Evolutionary conservation across 2,113 vertebrate species (phyloP).

Genomic region (Ictalurus furcatus): DNA sequence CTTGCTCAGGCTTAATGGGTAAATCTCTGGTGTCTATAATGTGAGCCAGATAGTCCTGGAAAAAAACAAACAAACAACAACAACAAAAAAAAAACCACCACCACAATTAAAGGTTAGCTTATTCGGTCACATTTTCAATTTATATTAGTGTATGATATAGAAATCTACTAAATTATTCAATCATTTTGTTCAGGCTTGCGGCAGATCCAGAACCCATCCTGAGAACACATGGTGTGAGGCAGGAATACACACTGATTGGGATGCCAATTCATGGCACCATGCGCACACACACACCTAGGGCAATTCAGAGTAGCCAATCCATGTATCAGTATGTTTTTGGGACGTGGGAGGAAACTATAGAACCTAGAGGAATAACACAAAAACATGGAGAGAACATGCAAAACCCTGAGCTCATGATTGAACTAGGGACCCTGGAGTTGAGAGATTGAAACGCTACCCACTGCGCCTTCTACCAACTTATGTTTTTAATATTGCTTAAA

Average conservation of each 20-base stretch:
- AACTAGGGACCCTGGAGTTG: background rate
- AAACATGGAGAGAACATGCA: background rate
- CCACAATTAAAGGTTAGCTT: background rate
- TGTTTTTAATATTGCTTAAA: background rate
- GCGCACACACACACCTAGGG: background rate
- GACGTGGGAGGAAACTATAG: background rate
- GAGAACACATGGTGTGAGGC: background rate
- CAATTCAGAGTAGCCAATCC: background rate
- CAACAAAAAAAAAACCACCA: no score
- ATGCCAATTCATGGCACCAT: background rate
- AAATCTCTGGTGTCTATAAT: constrained; percentile 87
- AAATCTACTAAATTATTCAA: background rate
- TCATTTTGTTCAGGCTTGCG: background rate
- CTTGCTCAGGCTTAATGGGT: constrained; percentile 87
- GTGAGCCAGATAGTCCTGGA: constrained; percentile 90
- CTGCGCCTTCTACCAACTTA: background rate
- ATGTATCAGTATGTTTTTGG: background rate
- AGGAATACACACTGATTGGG: background rate
- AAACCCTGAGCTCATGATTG: background rate
- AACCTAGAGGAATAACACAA: background rate
- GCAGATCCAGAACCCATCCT: background rate
- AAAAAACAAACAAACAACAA: background rate
- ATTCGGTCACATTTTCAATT: background rate
- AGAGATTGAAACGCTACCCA: background rate
- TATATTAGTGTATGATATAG: background rate